These are phyloP conservation scores for Candoia aspera DNA, from an alignment of 2,113 vertebrate species.

Conservation along the genomic window DNA sequence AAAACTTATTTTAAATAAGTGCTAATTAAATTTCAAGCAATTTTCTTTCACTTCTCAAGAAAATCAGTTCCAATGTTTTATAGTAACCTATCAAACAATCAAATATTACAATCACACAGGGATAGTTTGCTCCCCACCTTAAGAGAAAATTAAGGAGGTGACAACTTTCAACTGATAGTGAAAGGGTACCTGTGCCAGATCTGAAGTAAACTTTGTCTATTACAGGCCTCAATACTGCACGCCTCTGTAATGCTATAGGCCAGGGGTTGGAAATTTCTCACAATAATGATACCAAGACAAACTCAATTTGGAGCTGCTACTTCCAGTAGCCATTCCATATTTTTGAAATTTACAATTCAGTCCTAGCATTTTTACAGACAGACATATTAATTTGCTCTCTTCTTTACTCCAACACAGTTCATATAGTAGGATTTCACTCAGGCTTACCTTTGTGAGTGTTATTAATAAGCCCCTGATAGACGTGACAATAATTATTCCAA, in stretches of 20 bases:
- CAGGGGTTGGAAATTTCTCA: neutral
- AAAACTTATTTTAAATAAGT: neutral
- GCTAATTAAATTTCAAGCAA: neutral
- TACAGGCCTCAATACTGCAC: neutral
- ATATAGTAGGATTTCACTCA: neutral
- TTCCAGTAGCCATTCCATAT: neutral
- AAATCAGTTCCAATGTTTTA: neutral
- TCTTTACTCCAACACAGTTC: neutral
- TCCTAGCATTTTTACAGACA: neutral
- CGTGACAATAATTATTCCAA: slow-evolving; percentile 98
- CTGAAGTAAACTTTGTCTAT: neutral
- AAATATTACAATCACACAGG: neutral
- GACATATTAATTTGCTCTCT: neutral
- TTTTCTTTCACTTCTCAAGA: neutral
- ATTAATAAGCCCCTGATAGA: slow-evolving; percentile 96
- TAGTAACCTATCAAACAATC: neutral
- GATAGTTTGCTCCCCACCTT: neutral
- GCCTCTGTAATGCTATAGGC: neutral
- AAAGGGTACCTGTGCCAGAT: neutral
- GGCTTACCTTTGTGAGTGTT: slow-evolving; percentile 94
- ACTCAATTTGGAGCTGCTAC: neutral
- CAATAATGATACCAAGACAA: neutral
- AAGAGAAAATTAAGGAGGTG: neutral
- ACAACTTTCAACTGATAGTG: neutral
- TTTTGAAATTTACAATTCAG: neutral